Base-by-base conservation (phyloP, 1,140 invertebrate genomes). In the Heliconius congener region DNA sequence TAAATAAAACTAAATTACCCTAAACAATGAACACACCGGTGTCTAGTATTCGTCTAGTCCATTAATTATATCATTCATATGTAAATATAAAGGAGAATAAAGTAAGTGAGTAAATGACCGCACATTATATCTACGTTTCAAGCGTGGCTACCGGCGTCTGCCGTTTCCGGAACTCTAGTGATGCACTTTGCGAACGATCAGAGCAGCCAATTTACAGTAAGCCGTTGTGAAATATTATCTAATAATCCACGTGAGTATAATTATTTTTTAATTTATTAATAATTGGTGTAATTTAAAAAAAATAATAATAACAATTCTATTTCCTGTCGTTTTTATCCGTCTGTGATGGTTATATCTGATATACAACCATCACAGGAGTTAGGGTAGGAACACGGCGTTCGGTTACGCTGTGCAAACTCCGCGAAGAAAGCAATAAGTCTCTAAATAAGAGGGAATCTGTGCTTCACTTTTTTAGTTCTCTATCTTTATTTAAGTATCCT, bases 131-230 rank as follows among this genome's bases (percentile, higher is more conserved):
- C 39, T 42, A 70, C 50, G n/a, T 71, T 71, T 57, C 60, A 39
- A 11, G 19, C 30, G 71, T 70, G 76, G 42, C 66, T 34, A 77
- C 76, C 76, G 71, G 76, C 76, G 76, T 78, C 76, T 78, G 76
- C 23, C 60, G 71, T 55, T 78, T 78, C 76, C 76, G 76, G 76
- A 19, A 34, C 76, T 39, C 71, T 52, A 39, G 71, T 60, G 70
- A 46, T 71, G 70, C 39, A 74, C 73, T 57, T 39, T 37, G 37
- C 34, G 37, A 30, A 66, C 60, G 60, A 66, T 66, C 30, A 66
- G 23, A 27, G 60, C 30, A 66, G 60, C 60, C 60, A 66, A 66
- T 66, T 66, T 11, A 16, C 27, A 13, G 13, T 66, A 5, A 66
- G 27, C 11, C 60, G 9, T 16, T 30, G 4, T 13, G 23, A 66